Conservation (phyloP, 2,113 vertebrate genomes). For the Cheilinus undulatus region DNA sequence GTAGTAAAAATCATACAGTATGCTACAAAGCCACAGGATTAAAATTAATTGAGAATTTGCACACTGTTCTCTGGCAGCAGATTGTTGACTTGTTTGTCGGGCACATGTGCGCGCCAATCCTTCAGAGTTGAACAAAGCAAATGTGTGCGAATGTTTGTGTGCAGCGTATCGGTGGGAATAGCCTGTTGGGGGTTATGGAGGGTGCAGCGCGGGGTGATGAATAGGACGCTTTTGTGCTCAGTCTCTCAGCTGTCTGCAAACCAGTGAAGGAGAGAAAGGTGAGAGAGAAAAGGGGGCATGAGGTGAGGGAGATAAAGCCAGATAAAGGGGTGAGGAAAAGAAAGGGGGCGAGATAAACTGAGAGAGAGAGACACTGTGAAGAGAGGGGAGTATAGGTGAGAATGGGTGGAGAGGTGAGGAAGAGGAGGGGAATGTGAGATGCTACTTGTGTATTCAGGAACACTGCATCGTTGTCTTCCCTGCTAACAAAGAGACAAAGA, state of each 20-base stretch:
- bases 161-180: constrained; percentile 66
- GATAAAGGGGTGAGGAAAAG: constrained; percentile 65
- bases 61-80: constrained; percentile 75
- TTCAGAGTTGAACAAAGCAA: constrained; percentile 57
- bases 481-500: constrained; percentile 59
- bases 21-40: constrained; percentile 68
- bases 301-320: constrained; percentile 62
- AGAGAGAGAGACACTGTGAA: constrained; percentile 61
- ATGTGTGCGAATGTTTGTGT: constrained; percentile 31
- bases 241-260: constrained; percentile 76
- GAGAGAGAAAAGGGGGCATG: constrained; percentile 56
- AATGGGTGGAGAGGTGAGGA: constrained; percentile 52
- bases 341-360: constrained; percentile 43
- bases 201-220: constrained; percentile 77
- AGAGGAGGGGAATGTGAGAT: constrained; percentile 55
- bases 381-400: constrained; percentile 65
- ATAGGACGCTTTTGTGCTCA: constrained; percentile 78
- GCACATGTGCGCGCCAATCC: constrained; percentile 65
- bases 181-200: constrained; percentile 77
- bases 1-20: constrained; percentile 43
- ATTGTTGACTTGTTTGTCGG: constrained; percentile 76
- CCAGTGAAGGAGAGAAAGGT: constrained; percentile 74
- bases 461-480: constrained; percentile 45
- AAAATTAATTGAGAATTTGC: constrained; percentile 76
- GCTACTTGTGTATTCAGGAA: constrained; percentile 64